Evolutionary conservation across 1,140 invertebrate species (phyloP), one percentile per base, ranked within the genome.

Genomic region (Drosophila fuyamai): DNA sequence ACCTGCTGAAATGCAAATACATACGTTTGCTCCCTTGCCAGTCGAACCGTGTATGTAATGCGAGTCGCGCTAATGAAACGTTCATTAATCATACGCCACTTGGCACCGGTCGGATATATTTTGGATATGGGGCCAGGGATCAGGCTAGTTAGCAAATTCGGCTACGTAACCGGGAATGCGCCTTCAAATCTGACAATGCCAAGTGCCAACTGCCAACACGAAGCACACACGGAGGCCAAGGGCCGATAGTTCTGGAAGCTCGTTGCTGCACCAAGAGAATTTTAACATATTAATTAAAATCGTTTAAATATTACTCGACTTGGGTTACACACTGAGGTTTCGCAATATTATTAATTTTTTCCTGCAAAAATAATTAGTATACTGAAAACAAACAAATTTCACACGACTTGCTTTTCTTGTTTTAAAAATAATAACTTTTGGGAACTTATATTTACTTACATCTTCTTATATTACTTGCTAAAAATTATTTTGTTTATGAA

Each of bases 1-100:
- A 89, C 80, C 79, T 88, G 84, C 85, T 78, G 84, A 90, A 89
- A 89, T 89, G 84, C 81, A 89, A 89, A 89, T 89, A 81, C 43
- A 44, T 46, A 32, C 4, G 18, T 53, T 53, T 23, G 43, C 60
- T 47, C 55, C 76, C 57, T 38, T 50, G 55, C 46, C 41, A 65
- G 56, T 43, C 47, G 12, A 73, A 44, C 56, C 62, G 65, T 70
- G 36, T 36, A 50, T 58, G 79, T 81, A 85, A 85, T 68, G 73
- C 41, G 74, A 81, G 82, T 62, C 53, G 61, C 84, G 76, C 84
- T 89, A 88, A 88, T 88, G 84, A 88, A 88, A 88, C 67, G 77
- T 89, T 88, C 84, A 89, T 88, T 88, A 88, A 88, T 88, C 84
- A 88, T 88, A 80, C 58, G 67, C 60, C 56, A 65, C 61, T 70